These are phyloP conservation scores for Parelbella ahira DNA, from an alignment of 2,888 invertebrate species.

Conservation along the genomic window DNA sequence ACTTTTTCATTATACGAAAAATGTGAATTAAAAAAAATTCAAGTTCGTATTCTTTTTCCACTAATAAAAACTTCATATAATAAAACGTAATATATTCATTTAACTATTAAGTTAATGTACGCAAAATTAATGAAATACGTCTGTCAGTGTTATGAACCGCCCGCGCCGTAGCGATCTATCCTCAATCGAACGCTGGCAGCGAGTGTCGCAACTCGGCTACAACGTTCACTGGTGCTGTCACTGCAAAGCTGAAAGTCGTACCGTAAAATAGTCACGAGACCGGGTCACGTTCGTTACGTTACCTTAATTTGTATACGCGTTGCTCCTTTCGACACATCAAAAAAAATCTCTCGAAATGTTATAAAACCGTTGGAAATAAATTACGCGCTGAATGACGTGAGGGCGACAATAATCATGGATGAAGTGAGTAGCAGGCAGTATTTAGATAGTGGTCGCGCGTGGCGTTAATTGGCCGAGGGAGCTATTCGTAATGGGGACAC, in stretches of 20 bases:
- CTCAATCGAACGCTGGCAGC: conserved; percentile 36
- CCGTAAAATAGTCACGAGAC: conserved; percentile 61
- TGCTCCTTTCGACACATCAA: conserved; percentile 13
- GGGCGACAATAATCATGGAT: conserved; percentile 28
- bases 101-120: too few relatives aligned
- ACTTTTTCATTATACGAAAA: too few relatives aligned
- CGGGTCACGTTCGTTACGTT: conserved; percentile 55
- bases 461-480: conserved; percentile 66
- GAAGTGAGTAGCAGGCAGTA: conserved; percentile 38
- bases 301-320: conserved; percentile 44
- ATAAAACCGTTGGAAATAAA: conserved; percentile 14
- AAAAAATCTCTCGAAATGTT: conserved; percentile 4
- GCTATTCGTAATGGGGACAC: conserved; percentile 69
- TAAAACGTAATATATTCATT: too few relatives aligned
- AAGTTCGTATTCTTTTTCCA: too few relatives aligned
- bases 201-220: conserved; percentile 46
- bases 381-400: conserved; percentile 26
- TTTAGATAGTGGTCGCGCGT: conserved; percentile 45
- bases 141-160: conserved; percentile 4
- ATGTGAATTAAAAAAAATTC: too few relatives aligned
- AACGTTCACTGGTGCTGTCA: conserved; percentile 46
- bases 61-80: too few relatives aligned
- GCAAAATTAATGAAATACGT: conserved; percentile 2
- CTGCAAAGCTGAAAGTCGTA: conserved; percentile 62
- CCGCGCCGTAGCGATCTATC: conserved; percentile 32